Percentiles rank a stretch among this genome's conserved stretches.
These are phyloP conservation scores for Pygocentrus nattereri DNA, from an alignment of 2,797 vertebrate genomes.

Conservation along the genomic window DNA sequence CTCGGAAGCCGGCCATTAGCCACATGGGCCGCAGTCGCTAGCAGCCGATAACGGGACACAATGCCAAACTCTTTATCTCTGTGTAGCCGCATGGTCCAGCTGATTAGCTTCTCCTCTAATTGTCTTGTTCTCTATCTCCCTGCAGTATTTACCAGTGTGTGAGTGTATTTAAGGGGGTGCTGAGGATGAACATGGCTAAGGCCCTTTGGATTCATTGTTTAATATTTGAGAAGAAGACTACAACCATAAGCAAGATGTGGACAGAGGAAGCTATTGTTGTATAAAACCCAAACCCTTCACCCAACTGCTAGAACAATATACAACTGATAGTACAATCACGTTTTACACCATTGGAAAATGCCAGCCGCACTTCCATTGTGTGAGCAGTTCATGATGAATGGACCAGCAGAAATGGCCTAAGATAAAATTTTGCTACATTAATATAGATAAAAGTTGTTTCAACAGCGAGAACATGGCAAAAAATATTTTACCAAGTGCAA, in stretches of 20 bases:
- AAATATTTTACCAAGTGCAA: too few relatives aligned
- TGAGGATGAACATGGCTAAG: conserved; percentile 49
- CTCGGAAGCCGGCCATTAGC: conserved; percentile 62
- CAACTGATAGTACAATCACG: not conserved
- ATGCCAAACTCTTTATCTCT: conserved; percentile 82
- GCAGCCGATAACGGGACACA: conserved; percentile 73
- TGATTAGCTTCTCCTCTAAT: conserved; percentile 78
- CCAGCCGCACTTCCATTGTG: too few relatives aligned
- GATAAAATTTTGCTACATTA: too few relatives aligned
- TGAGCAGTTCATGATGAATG: not conserved
- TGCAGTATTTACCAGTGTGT: conserved; percentile 61
- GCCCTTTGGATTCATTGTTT: conserved; percentile 52
- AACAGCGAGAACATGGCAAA: too few relatives aligned
- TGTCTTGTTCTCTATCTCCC: conserved; percentile 62
- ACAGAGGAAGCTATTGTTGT: conserved; percentile 67
- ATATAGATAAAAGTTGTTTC: too few relatives aligned
- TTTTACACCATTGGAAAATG: not conserved
- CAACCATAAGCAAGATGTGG: conserved; percentile 65
- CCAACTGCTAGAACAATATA: conserved; percentile 60
- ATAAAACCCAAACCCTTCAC: conserved; percentile 42
- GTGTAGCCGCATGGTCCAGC: conserved; percentile 77
- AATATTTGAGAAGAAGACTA: conserved; percentile 62
- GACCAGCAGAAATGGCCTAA: not conserved
- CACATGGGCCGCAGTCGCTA: conserved; percentile 72
- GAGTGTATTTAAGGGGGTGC: not conserved